Evolutionary conservation across 2,113 vertebrate genomes (phyloP), one percentile per base, ranked within the genome.

Genomic region (Hiodon tergisus): DNA sequence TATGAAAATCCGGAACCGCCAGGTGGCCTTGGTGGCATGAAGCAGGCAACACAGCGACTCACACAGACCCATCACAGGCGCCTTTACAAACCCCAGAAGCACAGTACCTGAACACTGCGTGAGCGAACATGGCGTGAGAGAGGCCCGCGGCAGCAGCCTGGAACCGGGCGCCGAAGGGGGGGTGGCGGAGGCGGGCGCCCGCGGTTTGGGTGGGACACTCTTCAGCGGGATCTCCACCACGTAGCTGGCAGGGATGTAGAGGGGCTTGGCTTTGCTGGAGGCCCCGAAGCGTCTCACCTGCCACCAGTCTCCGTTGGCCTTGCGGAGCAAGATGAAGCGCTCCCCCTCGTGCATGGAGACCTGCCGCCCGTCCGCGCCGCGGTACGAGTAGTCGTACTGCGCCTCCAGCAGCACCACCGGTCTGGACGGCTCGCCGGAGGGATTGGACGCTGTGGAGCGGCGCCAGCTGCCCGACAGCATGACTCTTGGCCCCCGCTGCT

Each of bases 231-330:
- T 85, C 84, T 95, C 93, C 0, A 82, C 85, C 86, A 97, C 86
- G 4, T 95, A 96, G 0, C 91, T 89, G 13, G 95, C 93, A 0
- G 96, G 95, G 1, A 96, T 91, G 13, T 94, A 95, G 82, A 98
- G 67, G 5, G 95, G 94, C 74, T 88, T 88, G 62, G 89, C 88
- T 77, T 88, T 91, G 46, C 81, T 83, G 67, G 88, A 83, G 4
- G 88, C 89, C 0, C 91, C 89, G 2, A 94, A 86, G 76, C 90
- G 84, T 51, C 91, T 88, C 47, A 92, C 95, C 87, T 95, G 91
- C 96, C 95, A 97, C 95, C 96, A 96, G 85, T 96, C 95, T 4
- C 83, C 74, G 6, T 94, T 96, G 67, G 93, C 89, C 82, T 95
- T 96, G 76, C 86, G 90, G 76, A 98, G 87, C n/a, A 96, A 90